Evolutionary conservation across 2,113 vertebrate genomes (phyloP).

Genomic region (Camelus bactrianus): DNA sequence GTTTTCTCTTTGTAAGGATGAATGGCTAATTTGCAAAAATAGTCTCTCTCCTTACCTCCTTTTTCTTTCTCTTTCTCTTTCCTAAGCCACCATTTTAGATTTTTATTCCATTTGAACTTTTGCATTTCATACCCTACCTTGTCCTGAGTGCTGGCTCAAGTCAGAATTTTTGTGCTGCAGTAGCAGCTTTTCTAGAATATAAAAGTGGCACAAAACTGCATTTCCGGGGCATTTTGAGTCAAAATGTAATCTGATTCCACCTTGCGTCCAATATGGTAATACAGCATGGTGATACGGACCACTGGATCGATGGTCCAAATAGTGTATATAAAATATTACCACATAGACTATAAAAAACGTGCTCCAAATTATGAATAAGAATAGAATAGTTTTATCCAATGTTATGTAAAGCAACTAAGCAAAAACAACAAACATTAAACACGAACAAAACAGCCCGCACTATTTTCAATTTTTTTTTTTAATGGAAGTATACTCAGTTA

Average conservation of each 20-base stretch:
- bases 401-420: conserved; percentile 16
- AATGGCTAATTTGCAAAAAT: background rate
- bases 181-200: conserved; percentile 60
- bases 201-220: conserved; percentile 34
- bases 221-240: conserved; percentile 36
- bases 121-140: conserved; percentile 51
- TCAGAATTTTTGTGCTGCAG: conserved; percentile 63
- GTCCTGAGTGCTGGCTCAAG: conserved; percentile 36
- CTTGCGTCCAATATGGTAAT: conserved; percentile 51
- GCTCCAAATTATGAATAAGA: conserved; percentile 3
- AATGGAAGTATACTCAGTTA: too few relatives aligned
- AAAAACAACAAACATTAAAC: background rate
- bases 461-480: too few relatives aligned
- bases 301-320: conserved; percentile 45
- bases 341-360: background rate
- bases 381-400: conserved; percentile 13
- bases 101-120: conserved; percentile 62
- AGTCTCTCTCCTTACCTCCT: background rate
- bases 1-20: background rate
- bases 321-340: conserved; percentile 51
- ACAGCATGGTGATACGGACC: conserved; percentile 16
- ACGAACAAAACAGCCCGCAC: too few relatives aligned
- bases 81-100: conserved; percentile 18
- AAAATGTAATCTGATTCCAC: conserved; percentile 72
- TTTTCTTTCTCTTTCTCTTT: background rate